Conservation (phyloP, 2,113 vertebrate species). For the Irena cyanogastra region DNA sequence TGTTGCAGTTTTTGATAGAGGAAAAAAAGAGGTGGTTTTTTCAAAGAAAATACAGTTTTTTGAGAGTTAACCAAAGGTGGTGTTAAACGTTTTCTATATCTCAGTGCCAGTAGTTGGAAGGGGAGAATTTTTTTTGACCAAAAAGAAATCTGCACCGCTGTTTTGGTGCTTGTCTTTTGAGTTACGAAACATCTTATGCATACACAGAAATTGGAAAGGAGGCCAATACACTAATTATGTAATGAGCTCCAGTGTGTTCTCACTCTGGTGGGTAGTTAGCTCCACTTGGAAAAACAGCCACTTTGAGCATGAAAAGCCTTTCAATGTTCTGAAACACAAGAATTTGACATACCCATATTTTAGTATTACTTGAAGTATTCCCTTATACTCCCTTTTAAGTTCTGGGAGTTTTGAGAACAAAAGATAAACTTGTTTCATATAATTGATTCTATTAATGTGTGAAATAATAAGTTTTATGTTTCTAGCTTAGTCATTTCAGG, state of each 20-base stretch:
- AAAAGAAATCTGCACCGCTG: not conserved
- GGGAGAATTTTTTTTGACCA: not conserved
- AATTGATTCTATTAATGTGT: not conserved
- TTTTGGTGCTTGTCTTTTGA: not conserved
- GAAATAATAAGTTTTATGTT: not conserved
- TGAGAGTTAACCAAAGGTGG: not conserved
- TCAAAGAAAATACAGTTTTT: not conserved
- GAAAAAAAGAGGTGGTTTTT: rapidly evolving
- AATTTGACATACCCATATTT: not conserved
- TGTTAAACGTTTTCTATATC: not conserved
- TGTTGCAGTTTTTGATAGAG: not conserved
- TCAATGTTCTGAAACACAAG: not conserved
- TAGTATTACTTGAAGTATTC: not conserved
- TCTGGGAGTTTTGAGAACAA: not conserved
- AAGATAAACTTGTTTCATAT: not conserved
- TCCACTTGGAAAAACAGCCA: not conserved
- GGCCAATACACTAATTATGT: not conserved
- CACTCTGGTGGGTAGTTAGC: not conserved
- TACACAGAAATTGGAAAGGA: not conserved
- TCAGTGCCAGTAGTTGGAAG: not conserved
- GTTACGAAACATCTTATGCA: not conserved
- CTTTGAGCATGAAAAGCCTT: not conserved
- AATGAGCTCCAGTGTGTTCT: not conserved
- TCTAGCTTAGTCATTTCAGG: not conserved
- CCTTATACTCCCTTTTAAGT: not conserved